Percentiles rank a stretch among this genome's conserved stretches.
Evolutionary conservation across 2,888 invertebrate genomes (phyloP).

Genomic region (Corbicula japonica): DNA sequence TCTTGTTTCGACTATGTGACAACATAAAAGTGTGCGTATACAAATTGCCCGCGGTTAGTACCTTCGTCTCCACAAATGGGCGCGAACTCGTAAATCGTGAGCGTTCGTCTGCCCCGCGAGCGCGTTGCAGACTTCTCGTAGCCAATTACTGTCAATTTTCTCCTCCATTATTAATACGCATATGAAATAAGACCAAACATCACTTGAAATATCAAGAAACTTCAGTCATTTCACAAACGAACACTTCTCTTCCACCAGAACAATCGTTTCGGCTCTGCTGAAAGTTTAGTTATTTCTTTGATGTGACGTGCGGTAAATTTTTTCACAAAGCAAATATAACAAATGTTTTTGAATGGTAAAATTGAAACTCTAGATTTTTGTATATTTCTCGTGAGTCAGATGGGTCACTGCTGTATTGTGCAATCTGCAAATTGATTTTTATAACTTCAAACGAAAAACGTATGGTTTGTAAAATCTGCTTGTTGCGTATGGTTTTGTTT

Average conservation of each 20-base stretch:
- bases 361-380: too few species aligned
- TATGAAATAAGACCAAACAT: constrained; percentile 49
- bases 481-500: too few species aligned
- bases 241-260: constrained; percentile 39
- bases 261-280: constrained; percentile 42
- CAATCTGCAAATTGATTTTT: too few species aligned
- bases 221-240: constrained; percentile 55
- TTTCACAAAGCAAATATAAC: too few species aligned
- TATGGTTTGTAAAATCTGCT: too few species aligned
- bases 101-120: constrained; percentile 57
- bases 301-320: constrained; percentile 13
- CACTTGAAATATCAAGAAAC: constrained; percentile 44
- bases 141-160: constrained; percentile 58
- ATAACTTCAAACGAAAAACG: too few species aligned
- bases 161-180: constrained; percentile 46
- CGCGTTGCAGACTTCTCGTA: constrained; percentile 56
- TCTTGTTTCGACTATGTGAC: constrained; percentile 37
- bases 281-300: constrained; percentile 21
- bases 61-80: constrained; percentile 54
- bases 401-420: too few species aligned
- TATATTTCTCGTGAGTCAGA: too few species aligned
- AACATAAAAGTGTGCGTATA: constrained; percentile 26
- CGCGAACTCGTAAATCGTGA: constrained; percentile 62
- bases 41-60: constrained; percentile 51
- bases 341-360: too few species aligned